Base-by-base conservation (phyloP, 2,888 invertebrate genomes). In the Deilephila elpenor region DNA sequence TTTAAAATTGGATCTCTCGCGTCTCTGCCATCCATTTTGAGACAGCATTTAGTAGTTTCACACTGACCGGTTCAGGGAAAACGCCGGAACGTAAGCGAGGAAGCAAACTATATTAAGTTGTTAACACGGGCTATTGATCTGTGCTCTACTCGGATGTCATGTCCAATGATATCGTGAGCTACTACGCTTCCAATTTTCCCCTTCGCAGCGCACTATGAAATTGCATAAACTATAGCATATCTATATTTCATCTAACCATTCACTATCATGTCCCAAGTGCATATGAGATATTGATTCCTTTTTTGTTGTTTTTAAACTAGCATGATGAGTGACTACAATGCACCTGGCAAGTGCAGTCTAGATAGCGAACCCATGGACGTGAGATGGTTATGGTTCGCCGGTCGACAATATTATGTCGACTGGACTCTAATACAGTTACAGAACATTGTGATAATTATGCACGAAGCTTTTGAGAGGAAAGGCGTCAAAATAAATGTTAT, bases 81-180 rank as follows among this genome's bases (percentile, higher is more conserved):
- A 51, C 67, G 67, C 37, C 37, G 51, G 51, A 25, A 25, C 25
- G 67, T 11, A 51, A 25, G 34, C 62, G 34, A 62, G 67, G 67
- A 67, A 25, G 67, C 67, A 67, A 67, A 67, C 67, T 67, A 67
- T 67, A 67, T 51, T 67, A 67, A 67, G 67, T 67, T 51, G 67
- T 67, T 67, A 67, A 67, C 67, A 67, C 44, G 67, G 51, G 25
- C 67, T 67, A 67, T 67, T 67, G 67, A 67, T 51, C 67, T 67
- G 51, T 67, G 25, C 67, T 51, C 67, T 62, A 25, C 25, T 25
- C 67, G 67, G 25, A 25, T 67, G 67, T 67, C 67, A 67, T 51
- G 51, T 51, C 67, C 67, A 67, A 67, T 67, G 67, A 67, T 51
- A 67, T 67, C 29, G 51, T 67, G 67, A 67, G 67, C 51, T 67